Percentiles rank a stretch among this genome's conserved stretches.
Evolutionary conservation across 1,140 invertebrate genomes (phyloP).

Genomic region (Oedothorax gibbosus): DNA sequence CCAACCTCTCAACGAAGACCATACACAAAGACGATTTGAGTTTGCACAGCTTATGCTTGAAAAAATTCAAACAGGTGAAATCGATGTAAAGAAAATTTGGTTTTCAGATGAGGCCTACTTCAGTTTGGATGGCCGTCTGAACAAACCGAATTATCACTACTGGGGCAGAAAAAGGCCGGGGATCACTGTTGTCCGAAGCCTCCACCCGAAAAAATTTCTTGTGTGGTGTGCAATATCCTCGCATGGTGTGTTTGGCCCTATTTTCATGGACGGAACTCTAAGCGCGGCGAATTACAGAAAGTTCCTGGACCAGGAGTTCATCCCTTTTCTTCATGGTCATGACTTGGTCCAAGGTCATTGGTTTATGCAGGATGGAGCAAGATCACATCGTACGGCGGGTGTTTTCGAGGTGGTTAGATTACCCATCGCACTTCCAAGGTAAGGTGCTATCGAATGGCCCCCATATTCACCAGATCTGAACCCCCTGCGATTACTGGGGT

Average conservation of each 20-base stretch:
- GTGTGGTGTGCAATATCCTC: not conserved
- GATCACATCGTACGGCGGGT: not conserved
- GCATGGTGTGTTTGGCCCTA: not conserved
- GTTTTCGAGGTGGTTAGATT: not conserved
- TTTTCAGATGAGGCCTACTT: no score
- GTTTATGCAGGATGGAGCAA: no score
- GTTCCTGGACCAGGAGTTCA: no score
- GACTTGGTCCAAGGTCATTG: no score
- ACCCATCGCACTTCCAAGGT: not conserved
- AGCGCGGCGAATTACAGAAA: not conserved
- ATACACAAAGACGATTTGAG: slow-evolving; percentile 1
- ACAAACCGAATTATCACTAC: no score
- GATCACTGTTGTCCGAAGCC: not conserved
- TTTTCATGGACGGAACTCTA: not conserved
- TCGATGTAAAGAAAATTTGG: no score
- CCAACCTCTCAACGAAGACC: slow-evolving; percentile 30
- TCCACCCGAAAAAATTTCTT: slow-evolving; percentile 1
- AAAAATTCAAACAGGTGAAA: no score
- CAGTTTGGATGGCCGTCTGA: no score
- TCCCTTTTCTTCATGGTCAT: no score
- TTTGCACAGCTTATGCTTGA: slow-evolving; percentile 27
- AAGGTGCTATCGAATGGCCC: no score
- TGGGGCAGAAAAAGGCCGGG: no score
- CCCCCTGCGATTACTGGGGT: not conserved
- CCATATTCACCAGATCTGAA: no score